Base-by-base conservation (phyloP, 1,140 invertebrate species). In the Drosophila pectinifera region DNA sequence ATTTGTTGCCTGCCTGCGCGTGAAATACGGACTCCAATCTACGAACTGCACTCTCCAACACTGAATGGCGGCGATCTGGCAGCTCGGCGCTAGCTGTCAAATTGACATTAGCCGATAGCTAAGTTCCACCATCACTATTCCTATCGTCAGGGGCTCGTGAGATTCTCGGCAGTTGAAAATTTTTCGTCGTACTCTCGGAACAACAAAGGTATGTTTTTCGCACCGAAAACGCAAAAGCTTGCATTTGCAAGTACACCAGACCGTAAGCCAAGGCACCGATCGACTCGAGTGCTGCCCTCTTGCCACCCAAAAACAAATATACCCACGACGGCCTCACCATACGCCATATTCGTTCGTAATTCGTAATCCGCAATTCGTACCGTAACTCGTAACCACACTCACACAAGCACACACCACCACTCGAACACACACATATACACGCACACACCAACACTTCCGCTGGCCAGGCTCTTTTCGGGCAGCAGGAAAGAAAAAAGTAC, bases 151-250 rank as follows among this genome's bases (percentile, higher is more conserved):
- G 39, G 41, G 31, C 65, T 70, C 65, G 81, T 70, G 46, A 80
- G 45, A 68, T 72, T 76, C 72, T 49, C 38, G 45, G 53, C 82
- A 85, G 81, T 85, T 85, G 78, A 83, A 88, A 86, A 89, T 63
- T 88, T 88, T 83, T 76, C 75, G 67, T 83, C 73, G 67, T 80
- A 88, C 76, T 89, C 75, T 88, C 72, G 76, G 56, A 83, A 77
- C 76, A 83, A 89, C 83, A 88, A 83, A 88, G 83, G 83, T 88
- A 88, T 88, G 83, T 88, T 84, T 81, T 85, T 73, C 51, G 65
- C 59, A 59, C 49, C 41, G 51, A 56, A 45, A 46, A 51, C 31
- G 24, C 51, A 79, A 46, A 8, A 18, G 45, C 69, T 49, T 58
- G 69, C 65, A 59, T 39, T 49, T 51, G 45, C 56, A 77, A 59